Evolutionary conservation across 2,797 vertebrate species (phyloP), one percentile per base, ranked within the genome.

Genomic region (Galago senegalensis): DNA sequence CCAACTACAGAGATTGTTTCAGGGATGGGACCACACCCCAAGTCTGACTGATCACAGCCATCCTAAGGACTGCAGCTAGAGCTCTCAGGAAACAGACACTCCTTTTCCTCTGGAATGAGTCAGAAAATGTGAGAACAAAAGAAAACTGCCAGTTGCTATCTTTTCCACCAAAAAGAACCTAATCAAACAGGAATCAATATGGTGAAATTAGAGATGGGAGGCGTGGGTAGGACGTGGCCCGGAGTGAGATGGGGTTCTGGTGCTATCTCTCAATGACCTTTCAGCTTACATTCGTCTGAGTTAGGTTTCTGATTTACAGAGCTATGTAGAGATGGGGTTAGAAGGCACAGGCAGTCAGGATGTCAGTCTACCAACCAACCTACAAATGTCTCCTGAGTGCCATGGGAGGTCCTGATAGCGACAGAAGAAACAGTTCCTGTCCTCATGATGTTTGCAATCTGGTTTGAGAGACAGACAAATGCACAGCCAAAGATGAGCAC

Each of bases 221-320:
- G 11, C n/a, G 10, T 10, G 18, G 46, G 46, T 25, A 40, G n/a
- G 7, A 13, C 21, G 7, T 46, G 31, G 25, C 12, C 31, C 0
- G 1, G 56, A 58, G 14, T 34, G 29, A 92, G 34, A 77, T 34
- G 9, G 46, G 23, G 29, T 34, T 40, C 70, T 8, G 1, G 34
- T n/a, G 53, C 43, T 21, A 56, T 2, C 18, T 75, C 87, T 63
- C 60, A 56, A 14, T 60, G 70, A 76, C 34, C 69, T 40, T 40
- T 9, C 21, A 56, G 82, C 72, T 70, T n/a, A 34, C 46, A 34
- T 43, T 76, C 40, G n/a, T 72, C 63, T 34, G 25, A 80, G 72
- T 73, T 73, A 31, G 82, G 63, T 80, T 91, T 91, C 93, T 73
- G 34, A 83, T 53, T 83, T 49, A 82, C 49, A 75, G 37, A 83